phyloP scores from a whole-genome alignment of 1,140 invertebrate genomes.

The Diuraphis noxia region DNA sequence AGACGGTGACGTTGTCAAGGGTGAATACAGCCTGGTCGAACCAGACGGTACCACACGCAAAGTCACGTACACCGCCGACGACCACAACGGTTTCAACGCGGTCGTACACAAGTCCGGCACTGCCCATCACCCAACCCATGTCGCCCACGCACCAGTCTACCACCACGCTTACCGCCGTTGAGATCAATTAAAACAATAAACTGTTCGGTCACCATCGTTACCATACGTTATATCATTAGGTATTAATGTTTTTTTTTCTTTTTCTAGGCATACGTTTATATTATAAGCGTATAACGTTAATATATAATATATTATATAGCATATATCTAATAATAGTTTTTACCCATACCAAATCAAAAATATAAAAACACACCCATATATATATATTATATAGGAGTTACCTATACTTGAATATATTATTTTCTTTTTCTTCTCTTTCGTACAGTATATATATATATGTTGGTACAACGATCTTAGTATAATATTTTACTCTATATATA shows the following conservation, averaged over 20 bases:
- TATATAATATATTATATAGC: not conserved
- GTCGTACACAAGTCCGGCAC: constrained; percentile 65
- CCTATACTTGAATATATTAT: not conserved
- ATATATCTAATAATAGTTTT: not conserved
- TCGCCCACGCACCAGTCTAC: constrained; percentile 54
- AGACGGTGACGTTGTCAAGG: constrained; percentile 64
- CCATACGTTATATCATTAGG: not conserved
- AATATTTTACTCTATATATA: not conserved
- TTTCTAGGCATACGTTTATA: not conserved
- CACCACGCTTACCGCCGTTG: constrained; percentile 46
- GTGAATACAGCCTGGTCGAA: constrained; percentile 65
- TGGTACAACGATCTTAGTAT: not conserved
- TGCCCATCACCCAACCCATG: constrained; percentile 59
- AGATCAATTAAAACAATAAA: not conserved
- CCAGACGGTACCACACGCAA: constrained; percentile 67
- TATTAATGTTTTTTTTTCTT: not conserved
- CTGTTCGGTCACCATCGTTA: not conserved
- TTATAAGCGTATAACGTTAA: not conserved
- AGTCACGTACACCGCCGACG: constrained; percentile 67
- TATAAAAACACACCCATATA: not conserved
- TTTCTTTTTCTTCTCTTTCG: not conserved
- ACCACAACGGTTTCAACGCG: constrained; percentile 67
- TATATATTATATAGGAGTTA: not conserved
- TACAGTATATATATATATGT: not conserved
- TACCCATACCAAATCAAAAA: constrained; percentile 35